Evolutionary conservation across 2,888 invertebrate species (phyloP).

Genomic region (Calliphora vomitoria): DNA sequence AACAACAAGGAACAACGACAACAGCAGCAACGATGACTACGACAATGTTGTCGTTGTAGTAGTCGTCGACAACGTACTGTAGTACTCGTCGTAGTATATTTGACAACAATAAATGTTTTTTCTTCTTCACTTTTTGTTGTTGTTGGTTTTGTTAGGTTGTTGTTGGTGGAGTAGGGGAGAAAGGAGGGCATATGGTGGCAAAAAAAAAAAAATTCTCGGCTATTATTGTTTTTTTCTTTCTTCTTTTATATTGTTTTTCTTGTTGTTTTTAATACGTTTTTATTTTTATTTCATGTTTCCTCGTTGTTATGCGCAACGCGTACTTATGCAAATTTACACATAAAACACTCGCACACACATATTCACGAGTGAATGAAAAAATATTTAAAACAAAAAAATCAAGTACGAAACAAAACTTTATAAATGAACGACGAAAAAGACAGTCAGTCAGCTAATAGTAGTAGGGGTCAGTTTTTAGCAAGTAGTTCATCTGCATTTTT

Average conservation of each 20-base stretch:
- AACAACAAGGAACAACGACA: slow-evolving; percentile 36
- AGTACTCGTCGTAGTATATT: slow-evolving; percentile 49
- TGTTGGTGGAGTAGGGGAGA: slow-evolving; percentile 33
- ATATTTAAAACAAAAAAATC: slow-evolving; percentile 18
- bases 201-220: slow-evolving; percentile 63
- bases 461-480: slow-evolving; percentile 51
- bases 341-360: slow-evolving; percentile 62
- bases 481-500: slow-evolving; percentile 24
- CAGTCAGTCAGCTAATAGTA: slow-evolving; percentile 14
- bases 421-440: slow-evolving; percentile 61
- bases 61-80: slow-evolving; percentile 26
- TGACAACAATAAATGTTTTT: slow-evolving; percentile 57
- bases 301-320: slow-evolving; percentile 76
- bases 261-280: slow-evolving; percentile 69
- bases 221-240: slow-evolving; percentile 56
- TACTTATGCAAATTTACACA: slow-evolving; percentile 77
- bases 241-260: slow-evolving; percentile 30
- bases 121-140: neutral
- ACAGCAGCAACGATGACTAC: slow-evolving; percentile 52
- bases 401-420: slow-evolving; percentile 53
- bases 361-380: slow-evolving; percentile 19
- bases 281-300: slow-evolving; percentile 72
- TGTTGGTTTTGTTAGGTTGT: slow-evolving; percentile 6
- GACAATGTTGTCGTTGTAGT: slow-evolving; percentile 50
- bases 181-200: slow-evolving; percentile 44